A percentile compares a stretch with the other conserved stretches of the same genome.
Evolutionary conservation across 2,888 invertebrate species (phyloP).

Genomic region (Platycheirus albimanus): DNA sequence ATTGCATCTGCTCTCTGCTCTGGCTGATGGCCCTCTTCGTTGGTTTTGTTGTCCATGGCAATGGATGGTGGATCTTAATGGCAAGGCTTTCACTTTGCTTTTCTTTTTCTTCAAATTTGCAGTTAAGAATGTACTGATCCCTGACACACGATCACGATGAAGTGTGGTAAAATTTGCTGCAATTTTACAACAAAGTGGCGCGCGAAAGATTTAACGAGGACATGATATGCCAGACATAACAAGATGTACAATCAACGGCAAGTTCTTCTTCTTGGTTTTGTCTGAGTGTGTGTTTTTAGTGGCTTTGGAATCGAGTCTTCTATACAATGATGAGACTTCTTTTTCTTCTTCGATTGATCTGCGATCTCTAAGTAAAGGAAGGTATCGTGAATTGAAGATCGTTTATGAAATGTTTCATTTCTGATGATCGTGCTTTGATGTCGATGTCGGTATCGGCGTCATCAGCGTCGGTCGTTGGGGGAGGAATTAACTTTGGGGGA

Average conservation of each 20-base stretch:
- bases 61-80: conserved; percentile 6
- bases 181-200: conserved; percentile 67
- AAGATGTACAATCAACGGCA: conserved; percentile 40
- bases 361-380: not conserved
- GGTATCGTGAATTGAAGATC: conserved; percentile 36
- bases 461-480: no score
- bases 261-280: not conserved
- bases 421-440: conserved; percentile 12
- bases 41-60: conserved; percentile 2
- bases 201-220: conserved; percentile 62
- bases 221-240: conserved; percentile 58
- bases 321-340: conserved; percentile 9
- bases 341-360: conserved; percentile 30
- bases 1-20: conserved; percentile 58
- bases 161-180: conserved; percentile 69
- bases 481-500: not conserved
- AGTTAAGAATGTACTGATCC: conserved; percentile 28
- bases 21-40: not conserved
- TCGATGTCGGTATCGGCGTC: no score
- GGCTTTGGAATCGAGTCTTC: no score
- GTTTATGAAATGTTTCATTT: conserved; percentile 31
- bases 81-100: conserved; percentile 41
- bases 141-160: conserved; percentile 63
- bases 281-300: no score
- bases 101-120: not conserved